Base-by-base conservation (phyloP, 2,797 vertebrate species). In the Semaprochilodus insignis region DNA sequence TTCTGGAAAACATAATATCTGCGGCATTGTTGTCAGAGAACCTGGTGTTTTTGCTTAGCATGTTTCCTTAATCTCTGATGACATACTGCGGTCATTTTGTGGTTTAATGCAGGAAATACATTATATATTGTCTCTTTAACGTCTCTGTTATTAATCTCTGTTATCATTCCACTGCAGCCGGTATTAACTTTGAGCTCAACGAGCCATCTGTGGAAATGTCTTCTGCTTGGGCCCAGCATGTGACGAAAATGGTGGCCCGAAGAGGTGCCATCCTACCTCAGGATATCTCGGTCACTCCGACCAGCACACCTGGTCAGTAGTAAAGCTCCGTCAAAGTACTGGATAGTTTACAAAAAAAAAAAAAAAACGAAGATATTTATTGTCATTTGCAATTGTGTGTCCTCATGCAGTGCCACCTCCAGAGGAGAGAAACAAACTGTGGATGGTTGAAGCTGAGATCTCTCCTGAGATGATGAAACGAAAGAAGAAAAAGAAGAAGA, bases 231-330 rank as follows among this genome's bases (percentile, higher is more conserved):
- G 97, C 97, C 0, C 97, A 97, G 88, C 97, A 99, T 3, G 97
- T 99, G 89, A 98, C 96, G 72, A 99, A 99, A 92, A 99, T 99
- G 96, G 98, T 99, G 87, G 97, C 98, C 88, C 94, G 98, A 81
- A 94, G 98, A 90, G 98, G 97, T 0, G 97, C 98, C 44, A 99
- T 99, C 89, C 92, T 99, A 83, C 97, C 98, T n/a, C 97, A 99
- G 92, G 98, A 99, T 83, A 91, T 99, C 86, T 99, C 98, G 0
- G 96, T 99, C 27, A 99, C 97, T 0, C 97, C 97, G 0, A 97
- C 97, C 23, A 97, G 96, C 0, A 97, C 97, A 0, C 97, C 97
- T 88, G 97, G 98, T 97, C 91, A 92, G 92, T 87, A 69, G 6
- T 36, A 66, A 11, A 44, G 0, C 17, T 6, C 34, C 6, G 11